A percentile compares a stretch with the other conserved stretches of the same genome.
Conservation (phyloP, 2,797 vertebrate genomes). For the Melanotaenia parkinsoni region DNA sequence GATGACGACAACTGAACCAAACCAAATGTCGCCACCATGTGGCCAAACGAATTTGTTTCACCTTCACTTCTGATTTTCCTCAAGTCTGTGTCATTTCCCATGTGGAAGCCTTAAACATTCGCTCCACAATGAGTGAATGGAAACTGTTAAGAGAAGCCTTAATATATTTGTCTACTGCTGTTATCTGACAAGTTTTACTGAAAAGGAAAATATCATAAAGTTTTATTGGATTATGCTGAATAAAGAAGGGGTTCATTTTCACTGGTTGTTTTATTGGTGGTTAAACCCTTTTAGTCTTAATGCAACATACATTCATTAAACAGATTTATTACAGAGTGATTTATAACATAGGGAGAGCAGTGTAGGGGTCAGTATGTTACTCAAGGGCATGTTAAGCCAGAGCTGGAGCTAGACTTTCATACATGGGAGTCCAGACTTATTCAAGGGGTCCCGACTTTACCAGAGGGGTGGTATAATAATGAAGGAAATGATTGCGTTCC, state of each 20-base stretch:
- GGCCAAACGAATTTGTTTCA: constrained; percentile 68
- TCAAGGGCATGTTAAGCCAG: no score
- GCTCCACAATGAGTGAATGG: constrained; percentile 42
- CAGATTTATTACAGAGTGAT: no score
- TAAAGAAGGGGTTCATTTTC: constrained; percentile 72
- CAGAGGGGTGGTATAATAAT: no score
- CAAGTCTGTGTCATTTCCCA: constrained; percentile 68
- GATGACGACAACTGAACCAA: constrained; percentile 70
- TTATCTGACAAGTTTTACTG: constrained; percentile 53
- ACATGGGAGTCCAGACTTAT: no score
- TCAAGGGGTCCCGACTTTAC: no score
- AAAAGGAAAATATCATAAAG: constrained; percentile 58
- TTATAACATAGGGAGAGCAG: no score
- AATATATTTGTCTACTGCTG: constrained; percentile 66
- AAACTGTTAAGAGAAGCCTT: constrained; percentile 56
- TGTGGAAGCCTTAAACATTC: constrained; percentile 46
- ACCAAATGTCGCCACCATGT: constrained; percentile 78
- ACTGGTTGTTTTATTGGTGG: background rate
- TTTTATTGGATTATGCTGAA: constrained; percentile 65
- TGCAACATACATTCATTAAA: background rate
- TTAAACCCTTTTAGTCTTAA: no score
- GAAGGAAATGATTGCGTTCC: no score
- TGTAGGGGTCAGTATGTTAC: no score
- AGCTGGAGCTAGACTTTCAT: no score
- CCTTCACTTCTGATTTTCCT: constrained; percentile 59